Percentiles rank a stretch among this genome's conserved stretches.
Evolutionary conservation across 2,797 vertebrate genomes (phyloP).

Genomic region (Xyrichtys novacula): DNA sequence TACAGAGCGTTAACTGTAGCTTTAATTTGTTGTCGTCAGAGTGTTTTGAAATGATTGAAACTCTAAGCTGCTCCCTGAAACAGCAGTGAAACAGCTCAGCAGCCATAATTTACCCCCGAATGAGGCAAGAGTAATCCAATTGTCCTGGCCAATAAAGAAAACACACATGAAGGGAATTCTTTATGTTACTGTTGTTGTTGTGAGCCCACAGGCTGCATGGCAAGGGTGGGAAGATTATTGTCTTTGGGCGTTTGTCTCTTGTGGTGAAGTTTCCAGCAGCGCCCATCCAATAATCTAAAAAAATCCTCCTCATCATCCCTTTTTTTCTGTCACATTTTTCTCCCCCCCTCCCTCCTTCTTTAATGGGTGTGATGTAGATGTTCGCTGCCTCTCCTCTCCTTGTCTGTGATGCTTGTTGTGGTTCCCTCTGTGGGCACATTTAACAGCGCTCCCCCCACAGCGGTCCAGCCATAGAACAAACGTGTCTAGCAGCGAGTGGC

Average conservation of each 20-base stretch:
- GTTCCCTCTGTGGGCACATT: constrained; percentile 78
- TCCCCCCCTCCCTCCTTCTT: constrained; percentile 59
- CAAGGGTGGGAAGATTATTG: constrained; percentile 71
- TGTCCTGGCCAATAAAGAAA: constrained; percentile 60
- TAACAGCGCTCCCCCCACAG: constrained; percentile 77
- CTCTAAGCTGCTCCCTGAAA: constrained; percentile 53
- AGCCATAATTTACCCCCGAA: constrained; percentile 64
- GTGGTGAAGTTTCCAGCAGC: constrained; percentile 76
- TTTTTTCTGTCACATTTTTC: constrained; percentile 55
- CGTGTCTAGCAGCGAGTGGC: constrained; percentile 74
- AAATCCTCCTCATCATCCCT: constrained; percentile 74
- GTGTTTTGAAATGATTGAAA: constrained; percentile 58
- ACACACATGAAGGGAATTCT: constrained; percentile 68
- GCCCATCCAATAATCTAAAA: constrained; percentile 70
- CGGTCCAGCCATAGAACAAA: constrained; percentile 81
- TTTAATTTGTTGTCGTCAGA: constrained; percentile 58
- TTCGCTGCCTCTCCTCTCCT: constrained; percentile 64
- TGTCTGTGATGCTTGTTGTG: constrained; percentile 81
- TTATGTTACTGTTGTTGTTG: constrained; percentile 74
- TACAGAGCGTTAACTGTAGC: constrained; percentile 40
- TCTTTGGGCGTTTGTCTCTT: constrained; percentile 78
- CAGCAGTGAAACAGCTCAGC: constrained; percentile 55
- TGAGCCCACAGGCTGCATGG: constrained; percentile 65
- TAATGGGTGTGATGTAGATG: constrained; percentile 78
- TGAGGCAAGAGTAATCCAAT: constrained; percentile 72